A percentile compares a stretch with the other conserved stretches of the same genome.
Conservation (phyloP, 2,888 invertebrate species). For the Philereme vetulata region DNA sequence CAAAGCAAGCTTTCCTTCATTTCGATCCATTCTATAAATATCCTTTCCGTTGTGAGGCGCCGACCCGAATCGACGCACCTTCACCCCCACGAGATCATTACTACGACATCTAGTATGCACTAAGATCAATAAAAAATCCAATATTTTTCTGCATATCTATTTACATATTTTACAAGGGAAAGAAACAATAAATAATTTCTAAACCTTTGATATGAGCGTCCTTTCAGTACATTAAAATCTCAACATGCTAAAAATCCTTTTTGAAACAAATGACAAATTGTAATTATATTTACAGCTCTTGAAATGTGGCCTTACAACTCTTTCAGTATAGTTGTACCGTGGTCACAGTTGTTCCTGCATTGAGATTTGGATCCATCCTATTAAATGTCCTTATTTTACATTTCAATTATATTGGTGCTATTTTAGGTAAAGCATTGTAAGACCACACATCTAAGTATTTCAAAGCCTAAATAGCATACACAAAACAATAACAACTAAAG, state of each 20-base stretch:
- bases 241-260: conserved; percentile 53
- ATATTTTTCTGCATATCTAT: conserved; percentile 62
- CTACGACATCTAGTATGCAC: conserved; percentile 63
- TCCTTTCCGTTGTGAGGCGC: neutral
- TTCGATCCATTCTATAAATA: conserved; percentile 24
- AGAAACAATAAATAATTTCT: conserved; percentile 76
- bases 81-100: conserved; percentile 58
- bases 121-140: conserved; percentile 55
- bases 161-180: conserved; percentile 81
- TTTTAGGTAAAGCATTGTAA: neutral
- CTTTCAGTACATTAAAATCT: conserved; percentile 64
- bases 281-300: conserved; percentile 62
- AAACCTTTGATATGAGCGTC: conserved; percentile 79
- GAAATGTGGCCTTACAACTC: conserved; percentile 34
- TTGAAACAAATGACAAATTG: conserved; percentile 54
- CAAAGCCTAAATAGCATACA: conserved; percentile 43
- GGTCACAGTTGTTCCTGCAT: conserved; percentile 6
- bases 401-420: neutral
- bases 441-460: conserved; percentile 20
- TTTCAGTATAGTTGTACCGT: conserved; percentile 28
- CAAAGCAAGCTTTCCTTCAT: conserved; percentile 20
- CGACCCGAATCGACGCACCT: conserved; percentile 13
- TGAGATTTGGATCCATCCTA: neutral
- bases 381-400: conserved; percentile 4
- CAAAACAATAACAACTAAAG: conserved; percentile 23